These are phyloP conservation scores for Malurus melanocephalus DNA, from an alignment of 2,113 vertebrate genomes.

Conservation along the genomic window DNA sequence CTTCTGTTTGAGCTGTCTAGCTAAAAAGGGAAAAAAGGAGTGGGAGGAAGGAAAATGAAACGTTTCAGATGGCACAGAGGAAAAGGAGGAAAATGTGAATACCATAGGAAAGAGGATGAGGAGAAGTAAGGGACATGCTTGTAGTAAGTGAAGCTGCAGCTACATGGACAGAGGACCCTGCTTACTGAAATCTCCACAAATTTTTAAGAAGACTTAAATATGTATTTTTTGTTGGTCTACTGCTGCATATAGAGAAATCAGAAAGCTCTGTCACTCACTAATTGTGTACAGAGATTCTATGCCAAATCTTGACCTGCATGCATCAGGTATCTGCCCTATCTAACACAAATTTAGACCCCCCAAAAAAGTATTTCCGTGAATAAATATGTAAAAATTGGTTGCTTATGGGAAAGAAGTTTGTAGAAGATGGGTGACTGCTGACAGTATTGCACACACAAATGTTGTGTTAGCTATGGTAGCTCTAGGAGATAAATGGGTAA, in stretches of 20 bases:
- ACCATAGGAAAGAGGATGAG: background rate
- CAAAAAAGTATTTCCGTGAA: background rate
- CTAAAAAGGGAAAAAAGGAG: background rate
- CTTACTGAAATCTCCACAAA: background rate
- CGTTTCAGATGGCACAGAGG: background rate
- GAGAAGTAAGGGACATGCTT: fast-evolving
- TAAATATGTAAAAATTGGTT: background rate
- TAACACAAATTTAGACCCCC: background rate
- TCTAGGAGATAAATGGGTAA: constrained; percentile 2
- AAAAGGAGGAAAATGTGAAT: background rate
- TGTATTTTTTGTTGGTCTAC: background rate
- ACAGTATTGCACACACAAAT: background rate
- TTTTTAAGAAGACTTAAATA: background rate
- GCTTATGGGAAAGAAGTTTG: background rate
- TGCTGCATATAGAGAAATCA: background rate
- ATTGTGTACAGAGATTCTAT: background rate
- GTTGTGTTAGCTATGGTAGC: background rate
- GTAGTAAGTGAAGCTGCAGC: background rate
- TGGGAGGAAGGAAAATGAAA: background rate
- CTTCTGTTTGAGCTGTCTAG: background rate
- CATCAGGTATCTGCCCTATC: background rate
- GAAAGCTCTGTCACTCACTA: background rate
- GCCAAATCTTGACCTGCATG: background rate
- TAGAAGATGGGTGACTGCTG: background rate
- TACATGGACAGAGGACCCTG: background rate